Conservation (phyloP, 2,888 invertebrate genomes). For the Drosophila robusta region DNA sequence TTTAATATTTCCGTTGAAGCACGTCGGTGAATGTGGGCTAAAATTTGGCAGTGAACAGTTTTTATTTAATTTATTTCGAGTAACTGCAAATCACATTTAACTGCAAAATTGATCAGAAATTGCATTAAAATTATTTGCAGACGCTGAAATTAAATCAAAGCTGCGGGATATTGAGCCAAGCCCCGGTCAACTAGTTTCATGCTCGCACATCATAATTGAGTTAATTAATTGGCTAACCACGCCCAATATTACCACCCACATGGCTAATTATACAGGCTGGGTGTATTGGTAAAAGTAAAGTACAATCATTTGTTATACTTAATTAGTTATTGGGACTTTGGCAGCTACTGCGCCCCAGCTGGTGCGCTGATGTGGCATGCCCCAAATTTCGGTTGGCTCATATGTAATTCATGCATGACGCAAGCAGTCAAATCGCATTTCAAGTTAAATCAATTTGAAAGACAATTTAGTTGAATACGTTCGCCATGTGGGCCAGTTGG, state of each 20-base stretch:
- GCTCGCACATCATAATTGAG: conserved; percentile 27
- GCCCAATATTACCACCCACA: conserved; percentile 43
- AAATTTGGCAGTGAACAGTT: background rate
- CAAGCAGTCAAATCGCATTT: conserved; percentile 32
- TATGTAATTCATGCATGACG: conserved; percentile 26
- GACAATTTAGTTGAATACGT: conserved; percentile 32
- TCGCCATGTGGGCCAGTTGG: conserved; percentile 41
- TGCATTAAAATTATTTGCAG: conserved; percentile 13
- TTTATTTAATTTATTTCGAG: background rate
- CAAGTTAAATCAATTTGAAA: conserved; percentile 47
- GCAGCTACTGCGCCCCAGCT: conserved; percentile 8
- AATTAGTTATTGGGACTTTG: conserved; percentile 37
- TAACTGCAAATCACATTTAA: conserved; percentile 6
- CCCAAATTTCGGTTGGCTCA: conserved; percentile 24
- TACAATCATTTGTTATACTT: conserved; percentile 30
- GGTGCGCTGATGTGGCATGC: conserved; percentile 34
- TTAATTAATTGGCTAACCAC: conserved; percentile 34
- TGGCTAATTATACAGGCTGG: conserved; percentile 22
- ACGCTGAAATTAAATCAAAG: conserved; percentile 7
- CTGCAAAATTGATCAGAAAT: conserved; percentile 39
- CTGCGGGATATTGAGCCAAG: conserved; percentile 26
- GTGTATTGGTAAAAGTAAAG: conserved; percentile 5
- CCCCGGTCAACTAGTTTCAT: conserved; percentile 25
- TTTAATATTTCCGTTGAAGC: background rate
- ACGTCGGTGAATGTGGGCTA: background rate